Conservation (phyloP, 2,797 vertebrate species). For the Xiphophorus birchmanni region DNA sequence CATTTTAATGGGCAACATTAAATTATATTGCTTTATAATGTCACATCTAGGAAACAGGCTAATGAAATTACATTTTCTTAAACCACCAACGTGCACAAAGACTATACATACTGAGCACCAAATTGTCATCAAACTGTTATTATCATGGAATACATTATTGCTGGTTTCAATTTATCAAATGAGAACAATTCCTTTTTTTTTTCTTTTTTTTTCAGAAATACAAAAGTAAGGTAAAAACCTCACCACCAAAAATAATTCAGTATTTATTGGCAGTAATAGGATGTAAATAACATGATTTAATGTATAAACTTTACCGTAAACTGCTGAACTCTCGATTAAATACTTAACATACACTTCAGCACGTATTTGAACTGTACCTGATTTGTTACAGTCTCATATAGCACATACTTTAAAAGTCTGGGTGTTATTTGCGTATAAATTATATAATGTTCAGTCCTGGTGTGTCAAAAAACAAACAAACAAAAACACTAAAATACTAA, state of each 20-base stretch:
- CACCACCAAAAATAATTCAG: neutral
- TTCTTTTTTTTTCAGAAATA: neutral
- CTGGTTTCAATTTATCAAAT: neutral
- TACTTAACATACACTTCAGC: no score
- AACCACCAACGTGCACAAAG: slow-evolving; percentile 5
- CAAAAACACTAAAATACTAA: neutral
- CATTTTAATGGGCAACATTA: slow-evolving; percentile 48
- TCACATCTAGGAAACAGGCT: neutral
- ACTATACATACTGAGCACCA: neutral
- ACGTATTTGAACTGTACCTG: no score
- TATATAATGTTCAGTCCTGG: neutral
- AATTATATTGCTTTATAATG: slow-evolving; percentile 23
- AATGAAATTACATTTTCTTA: slow-evolving; percentile 16
- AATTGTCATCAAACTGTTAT: neutral
- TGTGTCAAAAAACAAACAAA: neutral
- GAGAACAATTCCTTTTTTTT: neutral
- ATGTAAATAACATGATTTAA: neutral
- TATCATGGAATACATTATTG: neutral
- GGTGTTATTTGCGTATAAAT: neutral
- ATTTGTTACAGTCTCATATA: neutral
- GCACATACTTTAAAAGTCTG: neutral
- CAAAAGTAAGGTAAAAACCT: neutral
- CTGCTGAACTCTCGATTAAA: no score
- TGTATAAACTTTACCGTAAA: neutral
- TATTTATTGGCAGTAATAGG: neutral